A percentile compares a stretch with the other conserved stretches of the same genome.
Conservation (phyloP, 1,140 invertebrate species). For the Drosophila gunungcola region DNA sequence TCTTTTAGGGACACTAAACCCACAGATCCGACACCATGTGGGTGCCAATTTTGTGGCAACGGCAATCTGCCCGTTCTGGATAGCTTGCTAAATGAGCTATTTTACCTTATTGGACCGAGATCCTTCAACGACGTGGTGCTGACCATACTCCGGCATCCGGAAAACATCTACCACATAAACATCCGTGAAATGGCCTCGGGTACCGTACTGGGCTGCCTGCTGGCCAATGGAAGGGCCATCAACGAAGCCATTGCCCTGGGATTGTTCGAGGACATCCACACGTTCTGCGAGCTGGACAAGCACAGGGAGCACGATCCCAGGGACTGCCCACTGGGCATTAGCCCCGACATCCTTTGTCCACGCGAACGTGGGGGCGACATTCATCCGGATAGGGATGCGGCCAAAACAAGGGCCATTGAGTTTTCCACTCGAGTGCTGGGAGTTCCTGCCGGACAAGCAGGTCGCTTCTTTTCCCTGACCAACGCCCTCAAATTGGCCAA, state of each 20-base stretch:
- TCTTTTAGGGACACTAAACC: background rate
- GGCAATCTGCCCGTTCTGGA: slow-evolving; percentile 9
- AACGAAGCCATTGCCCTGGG: slow-evolving; percentile 39
- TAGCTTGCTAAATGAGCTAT: slow-evolving; percentile 18
- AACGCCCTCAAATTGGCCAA: slow-evolving; percentile 20
- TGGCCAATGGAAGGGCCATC: slow-evolving; percentile 53
- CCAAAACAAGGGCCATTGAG: background rate
- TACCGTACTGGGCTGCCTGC: slow-evolving; percentile 46
- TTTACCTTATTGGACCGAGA: slow-evolving; percentile 15
- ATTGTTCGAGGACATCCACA: slow-evolving; percentile 59
- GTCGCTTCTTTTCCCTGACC: slow-evolving; percentile 16
- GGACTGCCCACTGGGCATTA: slow-evolving; percentile 24
- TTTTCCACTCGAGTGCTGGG: slow-evolving; percentile 50
- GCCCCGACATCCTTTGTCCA: slow-evolving; percentile 23
- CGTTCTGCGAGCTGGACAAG: slow-evolving; percentile 58
- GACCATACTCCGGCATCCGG: slow-evolving; percentile 36
- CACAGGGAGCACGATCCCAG: slow-evolving; percentile 23
- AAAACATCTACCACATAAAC: slow-evolving; percentile 66
- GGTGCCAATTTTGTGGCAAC: slow-evolving; percentile 32
- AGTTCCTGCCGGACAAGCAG: slow-evolving; percentile 8
- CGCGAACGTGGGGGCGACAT: slow-evolving; percentile 3
- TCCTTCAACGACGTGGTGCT: slow-evolving; percentile 30
- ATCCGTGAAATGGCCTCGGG: slow-evolving; percentile 41
- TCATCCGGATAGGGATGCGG: no score
- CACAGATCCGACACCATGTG: background rate